Evolutionary conservation across 2,113 vertebrate species (phyloP), one percentile per base, ranked within the genome.

Genomic region (Lynx canadensis): DNA sequence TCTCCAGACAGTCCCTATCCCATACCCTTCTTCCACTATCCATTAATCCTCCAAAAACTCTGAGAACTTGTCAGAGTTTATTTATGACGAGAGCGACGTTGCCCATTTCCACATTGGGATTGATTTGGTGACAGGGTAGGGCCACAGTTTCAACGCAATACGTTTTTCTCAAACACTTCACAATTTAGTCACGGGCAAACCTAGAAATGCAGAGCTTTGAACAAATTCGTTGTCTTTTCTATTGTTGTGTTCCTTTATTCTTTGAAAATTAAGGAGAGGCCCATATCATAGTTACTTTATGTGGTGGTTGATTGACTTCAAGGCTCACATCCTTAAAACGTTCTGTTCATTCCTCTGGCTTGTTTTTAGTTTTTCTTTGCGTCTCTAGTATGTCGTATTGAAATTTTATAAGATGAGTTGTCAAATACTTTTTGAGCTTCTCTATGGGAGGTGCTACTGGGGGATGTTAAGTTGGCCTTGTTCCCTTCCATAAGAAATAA

Each of bases 71-170:
- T 74, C 65, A 79, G 83, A 16, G 23, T 92, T 91, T 84, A 68
- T 68, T 93, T 76, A 69, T 41, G 50, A 84, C 92, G n/a, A 91
- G 82, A 95, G 41, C 89, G 60, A 31, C 19, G 50, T 60, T 94
- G 55, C 50, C 23, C 25, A 1, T 83, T 69, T 95, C 94, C 79
- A 50, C 25, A 38, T 9, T 13, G 36, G 41, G 86, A 78, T 55
- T 79, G 66, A 68, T n/a, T 60, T 15, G 36, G n/a, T 78, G 86
- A 60, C 19, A 16, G 50, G 41, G 16, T 38, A 57, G 5, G 29
- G 41, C 36, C 60, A 21, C 89, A 23, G 7, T 55, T 73, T 69
- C 86, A 85, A 73, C 29, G 48, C n/a, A 45, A 13, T 12, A 57
- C 16, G 0, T 50, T 78, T 84, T 50, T 7, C 63, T 69, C 69